Percentiles rank a stretch among this genome's conserved stretches.
Conservation (phyloP, 2,888 invertebrate species). For the Acheta domesticus region DNA sequence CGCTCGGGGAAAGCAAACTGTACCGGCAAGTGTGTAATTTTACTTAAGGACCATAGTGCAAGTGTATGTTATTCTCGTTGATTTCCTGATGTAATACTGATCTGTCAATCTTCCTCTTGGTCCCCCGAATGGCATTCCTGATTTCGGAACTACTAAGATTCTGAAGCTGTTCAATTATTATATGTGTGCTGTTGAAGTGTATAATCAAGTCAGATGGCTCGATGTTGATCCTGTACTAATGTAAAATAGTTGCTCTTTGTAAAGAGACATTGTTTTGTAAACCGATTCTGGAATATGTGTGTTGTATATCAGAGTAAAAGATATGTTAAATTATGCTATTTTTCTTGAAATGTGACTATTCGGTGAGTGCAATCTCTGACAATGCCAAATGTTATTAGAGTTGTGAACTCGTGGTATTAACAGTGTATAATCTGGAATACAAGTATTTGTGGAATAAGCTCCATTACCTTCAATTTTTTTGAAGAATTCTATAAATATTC, state of each 20-base stretch:
- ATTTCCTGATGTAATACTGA: background rate
- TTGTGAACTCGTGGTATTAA: background rate
- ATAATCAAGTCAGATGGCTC: constrained; percentile 4
- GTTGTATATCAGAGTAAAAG: background rate
- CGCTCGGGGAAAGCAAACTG: background rate
- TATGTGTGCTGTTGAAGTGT: constrained; percentile 11
- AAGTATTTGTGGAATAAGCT: background rate
- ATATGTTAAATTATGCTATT: background rate
- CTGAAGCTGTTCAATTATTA: background rate
- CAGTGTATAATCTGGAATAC: background rate
- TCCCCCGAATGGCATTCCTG: background rate
- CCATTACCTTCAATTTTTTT: background rate
- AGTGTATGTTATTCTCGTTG: constrained; percentile 2
- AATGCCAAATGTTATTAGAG: constrained; percentile 9
- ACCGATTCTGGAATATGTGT: background rate
- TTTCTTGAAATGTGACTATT: constrained; percentile 18
- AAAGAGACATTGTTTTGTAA: constrained; percentile 10
- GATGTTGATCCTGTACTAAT: background rate
- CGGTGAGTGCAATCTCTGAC: background rate
- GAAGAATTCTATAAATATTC: background rate
- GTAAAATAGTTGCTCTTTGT: background rate
- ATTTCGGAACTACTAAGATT: background rate
- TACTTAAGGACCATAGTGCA: background rate
- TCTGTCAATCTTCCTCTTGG: background rate
- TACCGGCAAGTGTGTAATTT: background rate